Base-by-base conservation (phyloP, 1,140 invertebrate genomes). In the Propsilocerus akamusi region DNA sequence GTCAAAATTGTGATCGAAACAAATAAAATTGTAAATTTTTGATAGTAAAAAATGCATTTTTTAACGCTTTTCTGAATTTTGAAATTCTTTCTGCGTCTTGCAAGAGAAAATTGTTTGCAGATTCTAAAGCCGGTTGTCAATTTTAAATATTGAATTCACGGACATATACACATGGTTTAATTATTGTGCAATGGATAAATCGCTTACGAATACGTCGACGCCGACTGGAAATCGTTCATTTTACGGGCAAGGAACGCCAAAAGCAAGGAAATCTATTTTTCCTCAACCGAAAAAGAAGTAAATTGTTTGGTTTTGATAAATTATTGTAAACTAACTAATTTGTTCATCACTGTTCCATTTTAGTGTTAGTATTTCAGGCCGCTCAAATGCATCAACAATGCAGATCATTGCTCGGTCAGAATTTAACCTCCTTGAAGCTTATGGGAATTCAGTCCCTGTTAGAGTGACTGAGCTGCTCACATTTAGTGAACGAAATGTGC, bases 391-490 rank as follows among this genome's bases (percentile, higher is more conserved):
- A 51, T 76, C 75, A 3, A 41, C 34, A 41, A 70, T 77, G n/a
- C 77, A 83, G 66, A 67, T 83, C 10, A 75, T 86, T 46, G 73
- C 75, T 53, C 76, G 79, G 54, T 78, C 81, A 5, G 65, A 72
- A n/a, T 68, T 69, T 52, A 78, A 79, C 57, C 70, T 74, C 23
- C 74, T 84, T 1, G 81, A 86, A 64, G 76, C 73, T 52, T 91
- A 77, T 73, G 87, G 87, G 0, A 68, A 76, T 24, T 73, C 84
- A 4, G 64, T 92, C 14, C 90, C 90, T 34, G 86, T 92, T 4
- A 70, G 86, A 30, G 83, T 95, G 1, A 90, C 85, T 25, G 89
- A 93, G 71, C 83, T 84, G 10, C 62, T 94, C n/a, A 84, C 82
- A 24, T 81, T 85, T 64, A 75, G 78, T 25, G 80, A 86, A 56